A percentile compares a stretch with the other conserved stretches of the same genome.
Evolutionary conservation across 2,888 invertebrate species (phyloP).

Genomic region (Dryococelus australis): DNA sequence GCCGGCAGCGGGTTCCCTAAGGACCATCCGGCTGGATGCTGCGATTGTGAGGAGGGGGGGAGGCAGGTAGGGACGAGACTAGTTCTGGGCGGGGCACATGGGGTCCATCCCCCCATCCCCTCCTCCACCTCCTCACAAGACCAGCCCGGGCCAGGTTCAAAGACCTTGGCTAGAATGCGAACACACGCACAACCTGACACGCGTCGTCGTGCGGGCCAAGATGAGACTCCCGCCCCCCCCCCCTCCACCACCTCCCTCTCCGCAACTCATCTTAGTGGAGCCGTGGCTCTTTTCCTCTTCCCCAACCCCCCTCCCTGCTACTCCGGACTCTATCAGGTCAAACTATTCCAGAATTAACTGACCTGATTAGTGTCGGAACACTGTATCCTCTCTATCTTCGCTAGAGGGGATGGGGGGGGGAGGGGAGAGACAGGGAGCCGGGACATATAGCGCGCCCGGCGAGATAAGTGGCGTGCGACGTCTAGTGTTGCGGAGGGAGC

Average conservation of each 20-base stretch:
- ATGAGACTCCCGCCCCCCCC: neutral
- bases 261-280: neutral
- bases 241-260: neutral
- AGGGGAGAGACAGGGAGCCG: neutral
- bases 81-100: neutral
- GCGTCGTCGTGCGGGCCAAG: conserved; percentile 2
- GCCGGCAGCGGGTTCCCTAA: too few relatives aligned
- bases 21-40: neutral
- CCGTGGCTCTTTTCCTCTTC: neutral
- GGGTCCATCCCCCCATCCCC: neutral
- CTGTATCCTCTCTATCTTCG: neutral
- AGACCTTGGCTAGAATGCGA: conserved; percentile 7
- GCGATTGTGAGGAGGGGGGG: neutral
- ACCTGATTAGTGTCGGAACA: conserved; percentile 11
- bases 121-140: too few relatives aligned
- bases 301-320: neutral
- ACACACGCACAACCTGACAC: conserved; percentile 11
- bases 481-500: too few relatives aligned
- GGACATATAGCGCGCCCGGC: neutral
- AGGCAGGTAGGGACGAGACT: neutral
- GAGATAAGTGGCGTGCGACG: neutral
- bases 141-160: neutral
- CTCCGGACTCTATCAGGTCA: neutral
- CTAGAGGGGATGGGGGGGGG: neutral
- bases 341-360: conserved; percentile 16